A percentile compares a stretch with the other conserved stretches of the same genome.
phyloP scores from a whole-genome alignment of 2,797 vertebrate species.

The Sebastes nivosus region DNA sequence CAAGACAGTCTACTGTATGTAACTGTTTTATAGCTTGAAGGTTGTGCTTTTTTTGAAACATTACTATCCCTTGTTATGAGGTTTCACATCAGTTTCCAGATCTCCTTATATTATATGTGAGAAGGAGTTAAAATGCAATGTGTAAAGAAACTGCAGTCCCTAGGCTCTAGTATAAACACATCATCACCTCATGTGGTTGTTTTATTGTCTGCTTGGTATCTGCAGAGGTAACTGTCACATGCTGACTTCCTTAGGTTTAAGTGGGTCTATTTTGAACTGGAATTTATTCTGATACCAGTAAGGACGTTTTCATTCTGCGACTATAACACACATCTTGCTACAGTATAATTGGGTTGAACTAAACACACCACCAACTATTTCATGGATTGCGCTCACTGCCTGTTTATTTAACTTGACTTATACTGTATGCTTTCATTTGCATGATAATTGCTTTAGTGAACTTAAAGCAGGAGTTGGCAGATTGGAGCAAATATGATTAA shows the following conservation, averaged over 20 bases:
- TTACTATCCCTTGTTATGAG: slow-evolving; percentile 16
- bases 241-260: not conserved
- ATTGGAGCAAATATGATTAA: no score
- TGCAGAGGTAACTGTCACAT: slow-evolving; percentile 8
- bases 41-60: not conserved
- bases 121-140: slow-evolving; percentile 1
- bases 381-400: slow-evolving; percentile 17
- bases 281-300: slow-evolving; percentile 10
- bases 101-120: not conserved
- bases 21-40: no score
- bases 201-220: slow-evolving; percentile 9
- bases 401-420: slow-evolving; percentile 28
- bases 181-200: not conserved
- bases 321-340: slow-evolving; percentile 15
- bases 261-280: slow-evolving; percentile 17
- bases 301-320: slow-evolving; percentile 5
- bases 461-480: not conserved
- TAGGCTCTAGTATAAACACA: not conserved
- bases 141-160: not conserved
- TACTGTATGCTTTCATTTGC: not conserved
- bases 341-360: slow-evolving; percentile 23
- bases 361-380: slow-evolving; percentile 8
- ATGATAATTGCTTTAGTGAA: not conserved
- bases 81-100: slow-evolving; percentile 17
- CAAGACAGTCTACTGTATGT: no score